phyloP scores from a whole-genome alignment of 2,113 vertebrate genomes.

The Illadopsis cleaveri region DNA sequence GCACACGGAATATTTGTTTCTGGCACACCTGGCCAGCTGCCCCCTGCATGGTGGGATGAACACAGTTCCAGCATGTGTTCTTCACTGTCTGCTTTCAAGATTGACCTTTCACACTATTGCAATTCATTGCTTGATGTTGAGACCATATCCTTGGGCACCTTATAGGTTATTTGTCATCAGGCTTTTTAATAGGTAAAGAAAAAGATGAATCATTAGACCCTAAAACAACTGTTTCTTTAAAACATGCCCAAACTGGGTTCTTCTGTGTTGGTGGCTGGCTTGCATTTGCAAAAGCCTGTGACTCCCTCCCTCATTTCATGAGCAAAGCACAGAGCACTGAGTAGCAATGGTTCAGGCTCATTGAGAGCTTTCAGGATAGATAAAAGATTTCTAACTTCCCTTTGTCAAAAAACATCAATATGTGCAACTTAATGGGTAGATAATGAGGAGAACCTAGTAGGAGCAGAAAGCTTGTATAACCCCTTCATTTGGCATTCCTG shows the following conservation, averaged over 20 bases:
- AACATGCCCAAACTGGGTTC: background rate
- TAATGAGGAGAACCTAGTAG: background rate
- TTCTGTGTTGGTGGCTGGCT: background rate
- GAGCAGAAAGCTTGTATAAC: background rate
- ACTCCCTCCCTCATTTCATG: background rate
- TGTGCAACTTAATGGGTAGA: background rate
- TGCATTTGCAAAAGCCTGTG: background rate
- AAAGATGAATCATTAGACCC: background rate
- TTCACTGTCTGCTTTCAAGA: background rate
- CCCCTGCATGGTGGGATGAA: background rate
- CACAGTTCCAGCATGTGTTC: background rate
- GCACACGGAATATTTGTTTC: accelerated
- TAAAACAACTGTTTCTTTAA: background rate
- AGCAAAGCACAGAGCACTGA: background rate
- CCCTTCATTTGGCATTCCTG: background rate
- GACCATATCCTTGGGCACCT: background rate
- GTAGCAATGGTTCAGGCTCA: background rate
- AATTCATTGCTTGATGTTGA: background rate
- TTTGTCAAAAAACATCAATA: background rate
- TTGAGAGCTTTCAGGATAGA: background rate
- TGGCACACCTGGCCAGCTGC: background rate
- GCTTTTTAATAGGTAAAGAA: background rate
- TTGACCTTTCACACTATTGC: accelerated
- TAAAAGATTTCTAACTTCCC: background rate
- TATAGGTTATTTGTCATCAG: background rate